Evolutionary conservation across 2,797 vertebrate species (phyloP).

Genomic region (Coreius guichenoti): DNA sequence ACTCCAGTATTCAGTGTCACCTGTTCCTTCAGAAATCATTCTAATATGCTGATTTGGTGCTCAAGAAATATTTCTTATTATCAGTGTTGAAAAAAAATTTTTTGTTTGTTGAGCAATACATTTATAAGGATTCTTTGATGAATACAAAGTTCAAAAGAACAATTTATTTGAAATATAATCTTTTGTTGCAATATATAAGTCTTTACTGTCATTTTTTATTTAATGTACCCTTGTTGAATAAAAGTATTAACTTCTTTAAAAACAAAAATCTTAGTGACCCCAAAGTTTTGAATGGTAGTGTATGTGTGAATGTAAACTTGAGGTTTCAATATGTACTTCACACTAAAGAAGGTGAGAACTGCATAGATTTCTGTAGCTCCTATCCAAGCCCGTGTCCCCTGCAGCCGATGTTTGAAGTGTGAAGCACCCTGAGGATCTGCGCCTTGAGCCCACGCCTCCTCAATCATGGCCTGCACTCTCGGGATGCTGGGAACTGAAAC

Average conservation of each 20-base stretch:
- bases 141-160: background rate
- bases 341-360: conserved; percentile 84
- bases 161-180: background rate
- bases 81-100: too few species aligned
- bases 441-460: conserved; percentile 91
- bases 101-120: background rate
- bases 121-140: too few species aligned
- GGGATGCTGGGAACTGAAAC: conserved; percentile 85
- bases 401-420: conserved; percentile 85
- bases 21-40: background rate
- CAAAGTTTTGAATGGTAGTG: background rate
- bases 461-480: conserved; percentile 88
- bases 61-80: background rate
- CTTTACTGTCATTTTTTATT: background rate
- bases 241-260: background rate
- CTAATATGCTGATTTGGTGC: background rate
- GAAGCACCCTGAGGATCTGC: conserved; percentile 92
- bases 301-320: background rate
- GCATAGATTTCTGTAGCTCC: conserved; percentile 94
- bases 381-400: conserved; percentile 91
- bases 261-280: background rate
- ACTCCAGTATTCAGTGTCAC: background rate
- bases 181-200: background rate
- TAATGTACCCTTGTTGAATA: background rate
- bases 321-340: conserved; percentile 78